Base-by-base conservation (phyloP, 2,797 vertebrate genomes). In the Lophius americanus region DNA sequence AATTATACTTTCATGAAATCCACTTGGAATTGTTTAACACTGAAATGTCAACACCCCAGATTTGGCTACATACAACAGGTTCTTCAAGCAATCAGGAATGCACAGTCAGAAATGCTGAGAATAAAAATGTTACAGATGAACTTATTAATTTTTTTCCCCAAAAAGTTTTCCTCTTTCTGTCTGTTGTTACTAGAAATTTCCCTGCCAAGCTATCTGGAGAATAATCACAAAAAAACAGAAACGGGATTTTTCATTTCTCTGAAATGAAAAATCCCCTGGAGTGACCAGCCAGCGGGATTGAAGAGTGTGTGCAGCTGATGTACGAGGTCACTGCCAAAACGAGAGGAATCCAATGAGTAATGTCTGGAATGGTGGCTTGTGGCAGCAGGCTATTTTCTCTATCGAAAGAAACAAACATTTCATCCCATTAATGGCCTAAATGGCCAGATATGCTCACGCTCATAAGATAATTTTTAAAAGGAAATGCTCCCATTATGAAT, bases 251-350 rank as follows among this genome's bases (percentile, higher is more conserved):
- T 61, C 64, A 55, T 62, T 82, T 58, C 32, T 60, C 57, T 67
- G 64, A 69, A 71, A 79, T 51, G 33, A 63, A 61, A 57, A 42
- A 23, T 36, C 68, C 79, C 76, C 74, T 7, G 4, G 61, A 76
- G 76, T 66, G 54, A 50, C n/a, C 1, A 41, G 60, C 67, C 46
- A 38, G 36, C 46, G 73, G 71, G 73, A 77, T 41, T 35, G 43
- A 70, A 53, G 32, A 9, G 43, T 77, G 65, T 60, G 73, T 78
- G 76, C 82, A 85, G 79, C 82, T 83, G 84, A 75, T 43, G 60
- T 64, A 55, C 5, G 9, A 75, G 84, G 83, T 84, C 84, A 83
- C 67, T 54, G 66, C 44, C 0, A 37, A 64, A 32, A 64, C 52
- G 62, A 73, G 14, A 44, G 62, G 47, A 70, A 61, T 83, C 73